A percentile compares a stretch with the other conserved stretches of the same genome.
Evolutionary conservation across 2,797 vertebrate genomes (phyloP).

Genomic region (Mus caroli): DNA sequence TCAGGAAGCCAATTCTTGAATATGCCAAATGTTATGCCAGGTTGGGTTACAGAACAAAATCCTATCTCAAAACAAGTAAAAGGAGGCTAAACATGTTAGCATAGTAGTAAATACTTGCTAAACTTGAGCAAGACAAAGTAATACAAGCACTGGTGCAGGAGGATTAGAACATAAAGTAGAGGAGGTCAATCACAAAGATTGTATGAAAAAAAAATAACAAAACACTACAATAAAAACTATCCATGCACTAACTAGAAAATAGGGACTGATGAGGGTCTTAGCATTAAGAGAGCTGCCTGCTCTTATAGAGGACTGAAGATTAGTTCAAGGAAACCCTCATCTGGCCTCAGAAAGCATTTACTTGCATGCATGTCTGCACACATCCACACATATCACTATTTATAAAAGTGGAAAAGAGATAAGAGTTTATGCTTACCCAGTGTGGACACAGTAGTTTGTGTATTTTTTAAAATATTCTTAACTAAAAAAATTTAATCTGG

Average conservation of each 20-base stretch:
- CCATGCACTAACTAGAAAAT: background rate
- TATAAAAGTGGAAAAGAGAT: background rate
- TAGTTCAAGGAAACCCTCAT: background rate
- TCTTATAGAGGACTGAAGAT: background rate
- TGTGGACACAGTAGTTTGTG: background rate
- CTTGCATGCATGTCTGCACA: background rate
- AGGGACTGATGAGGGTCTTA: background rate
- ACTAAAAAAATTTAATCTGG: background rate
- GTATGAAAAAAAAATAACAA: background rate
- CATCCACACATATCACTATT: background rate
- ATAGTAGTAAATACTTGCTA: background rate
- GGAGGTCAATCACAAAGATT: background rate
- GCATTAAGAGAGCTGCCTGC: background rate
- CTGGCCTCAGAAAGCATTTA: background rate
- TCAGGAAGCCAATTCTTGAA: background rate
- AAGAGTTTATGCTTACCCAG: background rate
- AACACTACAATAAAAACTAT: background rate
- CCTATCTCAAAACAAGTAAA: background rate
- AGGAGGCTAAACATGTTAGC: background rate
- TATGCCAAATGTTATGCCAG: background rate
- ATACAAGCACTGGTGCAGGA: background rate
- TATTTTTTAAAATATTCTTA: background rate
- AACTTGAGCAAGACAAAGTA: background rate
- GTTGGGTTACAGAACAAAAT: background rate
- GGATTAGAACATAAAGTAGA: background rate